These are phyloP conservation scores for Fragariocoptes setiger DNA, from an alignment of 1,140 invertebrate species.

Conservation along the genomic window DNA sequence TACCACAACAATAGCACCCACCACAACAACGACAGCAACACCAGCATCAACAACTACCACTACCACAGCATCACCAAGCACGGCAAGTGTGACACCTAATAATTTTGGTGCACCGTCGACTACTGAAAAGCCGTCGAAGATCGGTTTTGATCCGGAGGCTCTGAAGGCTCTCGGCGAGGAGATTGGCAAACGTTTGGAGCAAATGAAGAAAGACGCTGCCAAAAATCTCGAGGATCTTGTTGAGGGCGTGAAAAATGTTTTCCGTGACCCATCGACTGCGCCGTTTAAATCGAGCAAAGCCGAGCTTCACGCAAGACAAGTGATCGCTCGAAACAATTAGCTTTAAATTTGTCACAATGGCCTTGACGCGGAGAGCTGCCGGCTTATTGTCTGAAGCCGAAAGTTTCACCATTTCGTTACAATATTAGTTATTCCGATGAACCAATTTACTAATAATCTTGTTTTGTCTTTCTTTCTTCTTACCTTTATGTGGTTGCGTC, in stretches of 20 bases:
- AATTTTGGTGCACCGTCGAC: background rate
- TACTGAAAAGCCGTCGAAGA: too few species aligned
- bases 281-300: too few species aligned
- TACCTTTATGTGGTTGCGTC: too few species aligned
- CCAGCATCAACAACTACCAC: background rate
- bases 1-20: background rate
- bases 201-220: background rate
- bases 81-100: background rate
- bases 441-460: too few species aligned
- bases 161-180: background rate
- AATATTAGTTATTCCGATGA: too few species aligned
- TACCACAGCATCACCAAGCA: background rate
- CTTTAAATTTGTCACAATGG: too few species aligned
- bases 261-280: background rate
- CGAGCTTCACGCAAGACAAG: too few species aligned
- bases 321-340: too few species aligned
- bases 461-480: too few species aligned
- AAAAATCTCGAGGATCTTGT: background rate
- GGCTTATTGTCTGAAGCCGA: too few species aligned
- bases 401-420: too few species aligned
- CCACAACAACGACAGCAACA: background rate
- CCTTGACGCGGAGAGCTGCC: too few species aligned
- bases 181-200: background rate
- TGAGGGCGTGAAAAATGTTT: background rate
- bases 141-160: background rate